Conservation (phyloP, 2,113 vertebrate species). For the Melanostigma gelatinosum region DNA sequence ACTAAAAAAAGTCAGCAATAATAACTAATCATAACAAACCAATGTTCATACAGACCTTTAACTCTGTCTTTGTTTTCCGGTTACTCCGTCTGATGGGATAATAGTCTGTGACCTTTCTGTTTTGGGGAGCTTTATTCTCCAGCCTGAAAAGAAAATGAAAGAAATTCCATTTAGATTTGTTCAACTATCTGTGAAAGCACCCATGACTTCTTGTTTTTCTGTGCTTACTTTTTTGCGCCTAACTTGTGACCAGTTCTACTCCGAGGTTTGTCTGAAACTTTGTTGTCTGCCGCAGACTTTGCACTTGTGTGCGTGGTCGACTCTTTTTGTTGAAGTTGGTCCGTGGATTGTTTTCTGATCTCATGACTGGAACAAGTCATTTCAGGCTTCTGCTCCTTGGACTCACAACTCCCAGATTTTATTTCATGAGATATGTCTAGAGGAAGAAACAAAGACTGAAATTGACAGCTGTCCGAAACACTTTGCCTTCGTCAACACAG, state of each 20-base stretch:
- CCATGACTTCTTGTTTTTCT: background rate
- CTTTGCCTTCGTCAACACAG: slow-evolving; percentile 5
- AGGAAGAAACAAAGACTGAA: slow-evolving; percentile 10
- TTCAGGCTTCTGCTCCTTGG: slow-evolving; percentile 83
- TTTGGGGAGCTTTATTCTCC: slow-evolving; percentile 85
- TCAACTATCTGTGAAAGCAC: background rate
- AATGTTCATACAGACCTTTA: slow-evolving; percentile 85
- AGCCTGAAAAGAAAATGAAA: slow-evolving; percentile 72
- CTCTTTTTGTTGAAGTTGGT: slow-evolving; percentile 35
- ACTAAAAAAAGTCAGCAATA: background rate
- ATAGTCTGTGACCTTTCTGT: slow-evolving; percentile 95
- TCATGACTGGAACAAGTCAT: slow-evolving; percentile 21
- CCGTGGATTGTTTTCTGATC: slow-evolving; percentile 37
- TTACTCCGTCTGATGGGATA: slow-evolving; percentile 92
- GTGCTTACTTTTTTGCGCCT: slow-evolving; percentile 86
- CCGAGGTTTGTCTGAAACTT: slow-evolving; percentile 60
- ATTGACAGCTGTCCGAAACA: background rate
- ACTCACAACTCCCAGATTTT: slow-evolving; percentile 62
- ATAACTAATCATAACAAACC: background rate
- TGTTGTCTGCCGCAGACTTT: slow-evolving; percentile 43
- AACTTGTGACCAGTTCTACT: slow-evolving; percentile 74
- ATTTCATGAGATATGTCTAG: slow-evolving; percentile 50
- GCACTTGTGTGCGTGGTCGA: background rate
- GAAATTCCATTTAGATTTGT: background rate
- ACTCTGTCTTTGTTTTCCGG: slow-evolving; percentile 91